phyloP scores from a whole-genome alignment of 2,888 invertebrate species.

The Pheosia tremula region DNA sequence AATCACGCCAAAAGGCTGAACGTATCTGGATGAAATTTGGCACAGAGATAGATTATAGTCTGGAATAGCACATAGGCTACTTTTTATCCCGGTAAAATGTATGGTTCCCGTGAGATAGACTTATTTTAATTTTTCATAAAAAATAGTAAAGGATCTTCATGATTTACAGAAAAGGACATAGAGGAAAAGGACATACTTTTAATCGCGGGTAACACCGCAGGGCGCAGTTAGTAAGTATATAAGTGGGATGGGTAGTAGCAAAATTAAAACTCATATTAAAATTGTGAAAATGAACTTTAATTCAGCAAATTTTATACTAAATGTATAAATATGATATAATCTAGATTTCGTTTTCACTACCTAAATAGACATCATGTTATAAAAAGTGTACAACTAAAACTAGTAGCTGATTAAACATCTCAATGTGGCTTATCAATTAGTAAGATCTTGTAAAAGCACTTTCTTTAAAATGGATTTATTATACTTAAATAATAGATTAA shows the following conservation, averaged over 20 bases:
- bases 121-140: too few species aligned
- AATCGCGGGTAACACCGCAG: too few species aligned
- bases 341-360: constrained; percentile 83
- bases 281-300: constrained; percentile 85
- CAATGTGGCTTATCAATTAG: constrained; percentile 82
- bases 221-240: too few species aligned
- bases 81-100: too few species aligned
- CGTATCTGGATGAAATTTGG: too few species aligned
- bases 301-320: constrained; percentile 85
- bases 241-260: neutral
- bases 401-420: constrained; percentile 84
- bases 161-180: too few species aligned
- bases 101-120: too few species aligned
- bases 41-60: too few species aligned
- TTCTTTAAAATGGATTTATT: constrained; percentile 78
- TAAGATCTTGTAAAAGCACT: constrained; percentile 84
- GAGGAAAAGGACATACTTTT: too few species aligned
- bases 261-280: constrained; percentile 68
- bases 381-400: constrained; percentile 85
- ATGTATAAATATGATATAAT: constrained; percentile 85
- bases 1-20: too few species aligned
- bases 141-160: too few species aligned
- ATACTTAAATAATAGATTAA: constrained; percentile 83
- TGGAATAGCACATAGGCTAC: too few species aligned
- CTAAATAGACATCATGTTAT: constrained; percentile 85